Percentiles rank a stretch among this genome's conserved stretches.
These are phyloP conservation scores for Drosophila anomalata DNA, from an alignment of 2,888 invertebrate species.

Conservation along the genomic window DNA sequence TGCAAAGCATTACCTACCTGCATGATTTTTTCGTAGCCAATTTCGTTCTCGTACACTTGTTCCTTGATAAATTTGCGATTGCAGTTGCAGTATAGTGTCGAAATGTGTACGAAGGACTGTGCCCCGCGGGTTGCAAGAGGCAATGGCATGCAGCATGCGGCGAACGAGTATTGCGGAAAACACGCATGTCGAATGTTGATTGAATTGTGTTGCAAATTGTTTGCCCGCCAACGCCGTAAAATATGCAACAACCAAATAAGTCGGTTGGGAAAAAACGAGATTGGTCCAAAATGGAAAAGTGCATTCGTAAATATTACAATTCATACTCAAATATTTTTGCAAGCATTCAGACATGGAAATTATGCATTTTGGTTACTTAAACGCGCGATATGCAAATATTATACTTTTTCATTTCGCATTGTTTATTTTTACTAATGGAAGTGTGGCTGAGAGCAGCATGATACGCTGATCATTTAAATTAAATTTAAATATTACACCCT, in stretches of 20 bases:
- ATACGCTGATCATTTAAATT: not conserved
- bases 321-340: slow-evolving; percentile 58
- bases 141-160: not conserved
- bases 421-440: slow-evolving; percentile 29
- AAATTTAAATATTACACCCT: slow-evolving; percentile 4
- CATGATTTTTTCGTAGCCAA: slow-evolving; percentile 84
- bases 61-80: slow-evolving; percentile 83
- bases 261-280: slow-evolving; percentile 25
- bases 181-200: slow-evolving; percentile 74
- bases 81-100: slow-evolving; percentile 84
- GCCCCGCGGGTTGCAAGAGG: not conserved
- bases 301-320: slow-evolving; percentile 63
- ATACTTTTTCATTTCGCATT: slow-evolving; percentile 31
- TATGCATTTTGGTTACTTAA: slow-evolving; percentile 68
- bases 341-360: slow-evolving; percentile 47
- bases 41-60: slow-evolving; percentile 83
- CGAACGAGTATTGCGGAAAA: slow-evolving; percentile 7
- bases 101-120: slow-evolving; percentile 84
- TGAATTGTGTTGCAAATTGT: slow-evolving; percentile 79
- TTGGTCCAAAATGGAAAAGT: slow-evolving; percentile 3
- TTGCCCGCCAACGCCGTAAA: slow-evolving; percentile 64
- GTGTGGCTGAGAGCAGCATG: not conserved
- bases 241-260: slow-evolving; percentile 61
- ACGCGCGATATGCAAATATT: slow-evolving; percentile 58
- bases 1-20: slow-evolving; percentile 73